A percentile compares a stretch with the other conserved stretches of the same genome.
Evolutionary conservation across 2,888 invertebrate genomes (phyloP).

Genomic region (Hemistola chrysoprasaria): DNA sequence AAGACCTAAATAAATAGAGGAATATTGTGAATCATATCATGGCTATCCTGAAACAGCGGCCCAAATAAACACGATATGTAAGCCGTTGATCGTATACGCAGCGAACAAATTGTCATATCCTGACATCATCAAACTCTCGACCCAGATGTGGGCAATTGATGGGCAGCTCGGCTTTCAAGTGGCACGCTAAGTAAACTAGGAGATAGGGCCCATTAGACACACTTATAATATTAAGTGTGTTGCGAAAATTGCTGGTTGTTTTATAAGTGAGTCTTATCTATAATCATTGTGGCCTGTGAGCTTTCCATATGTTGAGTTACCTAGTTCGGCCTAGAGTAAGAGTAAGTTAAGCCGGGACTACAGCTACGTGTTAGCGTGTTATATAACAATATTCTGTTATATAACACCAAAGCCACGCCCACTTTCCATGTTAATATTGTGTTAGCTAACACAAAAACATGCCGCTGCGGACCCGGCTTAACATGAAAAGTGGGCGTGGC

Average conservation of each 20-base stretch:
- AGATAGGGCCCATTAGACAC: constrained; percentile 50
- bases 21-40: constrained; percentile 10
- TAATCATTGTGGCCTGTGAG: too few species aligned
- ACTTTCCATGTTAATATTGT: too few species aligned
- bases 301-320: too few species aligned
- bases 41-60: constrained; percentile 12
- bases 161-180: constrained; percentile 49
- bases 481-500: too few species aligned
- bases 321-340: too few species aligned
- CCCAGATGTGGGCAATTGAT: constrained; percentile 43
- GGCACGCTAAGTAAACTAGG: constrained; percentile 45
- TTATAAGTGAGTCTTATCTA: not conserved
- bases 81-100: constrained; percentile 28
- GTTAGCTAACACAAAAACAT: too few species aligned
- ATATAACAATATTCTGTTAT: too few species aligned
- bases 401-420: too few species aligned
- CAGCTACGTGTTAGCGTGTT: too few species aligned
- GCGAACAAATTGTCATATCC: constrained; percentile 37
- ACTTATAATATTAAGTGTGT: constrained; percentile 37
- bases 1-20: constrained; percentile 12
- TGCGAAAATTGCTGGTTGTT: constrained; percentile 37
- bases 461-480: too few species aligned
- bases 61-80: constrained; percentile 25
- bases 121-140: constrained; percentile 52
- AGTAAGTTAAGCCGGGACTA: too few species aligned